Base-by-base conservation (phyloP, 2,797 vertebrate species). In the Buphagus erythrorhynchus region DNA sequence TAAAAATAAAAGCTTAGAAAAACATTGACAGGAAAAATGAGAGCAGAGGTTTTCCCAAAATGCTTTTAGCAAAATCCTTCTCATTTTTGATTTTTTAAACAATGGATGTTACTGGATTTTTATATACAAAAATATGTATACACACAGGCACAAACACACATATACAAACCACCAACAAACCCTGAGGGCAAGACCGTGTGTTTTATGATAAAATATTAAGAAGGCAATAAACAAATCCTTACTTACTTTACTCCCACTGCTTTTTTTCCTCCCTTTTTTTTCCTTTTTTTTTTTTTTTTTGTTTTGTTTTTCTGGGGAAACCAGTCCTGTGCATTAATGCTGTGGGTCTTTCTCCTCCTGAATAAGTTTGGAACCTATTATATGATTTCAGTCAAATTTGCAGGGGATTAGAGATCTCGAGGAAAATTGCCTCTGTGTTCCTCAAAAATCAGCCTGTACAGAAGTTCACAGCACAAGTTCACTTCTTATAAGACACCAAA, bases 1-100 rank as follows among this genome's bases (percentile, higher is more conserved):
- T 97, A 97, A 97, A 97, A 97, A 95, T 94, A 96, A 96, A 96
- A 97, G 95, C 95, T 97, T 85, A 96, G 91, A 86, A 95, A 96
- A 96, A 96, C 76, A 46, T 21, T 91, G 95, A 94, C 91, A 93
- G 91, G 96, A 91, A 95, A 96, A 96, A 91, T 24, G 71, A 96
- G 67, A 93, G 93, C 80, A 61, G 76, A 92, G 80, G 29, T 78
- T 95, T 95, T 78, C 85, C 80, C 77, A 68, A 96, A 89, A 95
- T 87, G 87, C 75, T 94, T 94, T 95, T 90, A 95, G 75, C 57
- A 81, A 97, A 96, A 95, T 82, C 82, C 76, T 96, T 76, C 82
- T 63, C 86, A 79, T 71, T 94, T 95, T 79, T 85, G 16, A 74
- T 52, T 89, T 93, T 93, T 80, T 88, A 92, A 89, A 94, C 83